Conservation (phyloP, 2,888 invertebrate genomes). For the Bellardia pandia region DNA sequence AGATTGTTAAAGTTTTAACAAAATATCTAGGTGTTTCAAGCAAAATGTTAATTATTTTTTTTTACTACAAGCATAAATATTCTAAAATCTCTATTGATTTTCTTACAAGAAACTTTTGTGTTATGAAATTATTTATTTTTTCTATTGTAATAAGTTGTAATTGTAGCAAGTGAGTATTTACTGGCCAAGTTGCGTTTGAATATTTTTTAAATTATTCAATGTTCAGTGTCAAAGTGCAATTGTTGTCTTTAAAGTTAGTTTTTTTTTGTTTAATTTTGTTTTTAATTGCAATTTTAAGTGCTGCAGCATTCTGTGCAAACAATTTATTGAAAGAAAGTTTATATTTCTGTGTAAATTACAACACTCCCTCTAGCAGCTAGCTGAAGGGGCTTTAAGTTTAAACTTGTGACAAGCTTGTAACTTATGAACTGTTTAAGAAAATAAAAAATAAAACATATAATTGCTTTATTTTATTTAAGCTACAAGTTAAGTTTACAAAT, state of each 20-base stretch:
- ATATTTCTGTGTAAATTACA: not conserved
- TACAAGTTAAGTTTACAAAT: too few relatives aligned
- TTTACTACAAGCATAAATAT: too few relatives aligned
- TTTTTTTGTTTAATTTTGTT: not conserved
- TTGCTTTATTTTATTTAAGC: not conserved
- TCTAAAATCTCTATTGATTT: too few relatives aligned
- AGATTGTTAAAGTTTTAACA: too few relatives aligned
- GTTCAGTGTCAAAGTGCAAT: slow-evolving; percentile 33
- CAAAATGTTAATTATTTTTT: too few relatives aligned
- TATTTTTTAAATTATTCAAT: slow-evolving; percentile 12
- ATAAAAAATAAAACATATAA: not conserved
- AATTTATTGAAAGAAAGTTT: not conserved
- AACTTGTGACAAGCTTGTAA: slow-evolving; percentile 20
- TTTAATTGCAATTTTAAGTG: slow-evolving; percentile 32
- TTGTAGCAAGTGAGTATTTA: not conserved
- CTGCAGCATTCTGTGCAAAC: not conserved
- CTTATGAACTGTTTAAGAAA: slow-evolving; percentile 27
- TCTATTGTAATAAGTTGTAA: not conserved
- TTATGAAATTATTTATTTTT: too few relatives aligned
- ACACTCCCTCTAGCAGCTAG: slow-evolving; percentile 15
- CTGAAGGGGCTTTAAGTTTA: not conserved
- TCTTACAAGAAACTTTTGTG: too few relatives aligned
- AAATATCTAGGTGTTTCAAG: too few relatives aligned
- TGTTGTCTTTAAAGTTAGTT: not conserved
- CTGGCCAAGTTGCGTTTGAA: not conserved